Conservation (phyloP, 2,113 vertebrate species). For the Calyptomena viridis region DNA sequence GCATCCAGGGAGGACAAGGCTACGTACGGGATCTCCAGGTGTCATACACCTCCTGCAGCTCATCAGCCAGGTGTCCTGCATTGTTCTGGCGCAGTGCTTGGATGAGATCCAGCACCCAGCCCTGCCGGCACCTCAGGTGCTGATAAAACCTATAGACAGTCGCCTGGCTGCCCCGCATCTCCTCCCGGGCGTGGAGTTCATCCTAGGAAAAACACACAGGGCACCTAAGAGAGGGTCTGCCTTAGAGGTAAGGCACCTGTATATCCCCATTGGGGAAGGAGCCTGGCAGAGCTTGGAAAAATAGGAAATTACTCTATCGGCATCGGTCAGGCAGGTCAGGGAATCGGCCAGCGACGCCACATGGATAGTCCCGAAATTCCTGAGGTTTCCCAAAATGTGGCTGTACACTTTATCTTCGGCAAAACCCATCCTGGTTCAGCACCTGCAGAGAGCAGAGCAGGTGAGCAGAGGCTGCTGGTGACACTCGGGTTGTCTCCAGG, state of each 20-base stretch:
- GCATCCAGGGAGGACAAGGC: fast-evolving
- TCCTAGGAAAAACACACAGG: not conserved
- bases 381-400: conserved; percentile 7
- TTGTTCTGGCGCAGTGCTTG: conserved; percentile 1
- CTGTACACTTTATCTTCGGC: conserved; percentile 32
- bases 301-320: not conserved
- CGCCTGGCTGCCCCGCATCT: not conserved
- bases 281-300: not conserved
- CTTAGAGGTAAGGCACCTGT: not conserved
- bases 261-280: fast-evolving
- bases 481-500: not conserved
- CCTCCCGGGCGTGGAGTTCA: conserved; percentile 33
- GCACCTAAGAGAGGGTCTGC: not conserved
- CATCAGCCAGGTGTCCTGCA: not conserved
- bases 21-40: not conserved
- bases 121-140: conserved; percentile 18
- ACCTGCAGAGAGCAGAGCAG: not conserved
- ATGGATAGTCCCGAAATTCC: not conserved
- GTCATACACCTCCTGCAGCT: conserved; percentile 30
- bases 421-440: conserved; percentile 36
- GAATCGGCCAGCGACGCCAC: conserved; percentile 1
- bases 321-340: conserved; percentile 30
- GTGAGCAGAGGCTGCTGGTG: not conserved
- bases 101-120: conserved; percentile 50
- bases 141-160: conserved; percentile 35